These are phyloP conservation scores for Lathronympha strigana DNA, from an alignment of 2,888 invertebrate genomes.

Conservation along the genomic window DNA sequence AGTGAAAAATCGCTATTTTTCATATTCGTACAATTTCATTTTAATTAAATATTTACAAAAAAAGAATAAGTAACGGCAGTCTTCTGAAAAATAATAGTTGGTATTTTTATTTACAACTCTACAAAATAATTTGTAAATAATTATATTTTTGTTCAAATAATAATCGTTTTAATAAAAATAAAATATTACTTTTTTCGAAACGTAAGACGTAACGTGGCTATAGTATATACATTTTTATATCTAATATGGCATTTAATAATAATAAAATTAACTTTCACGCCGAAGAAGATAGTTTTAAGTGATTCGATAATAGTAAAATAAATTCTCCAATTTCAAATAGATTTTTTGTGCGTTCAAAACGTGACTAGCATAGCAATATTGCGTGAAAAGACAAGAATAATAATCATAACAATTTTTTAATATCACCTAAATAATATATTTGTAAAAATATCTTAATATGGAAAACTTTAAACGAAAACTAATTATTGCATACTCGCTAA, in stretches of 20 bases:
- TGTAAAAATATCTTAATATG: constrained; percentile 39
- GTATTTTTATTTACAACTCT: constrained; percentile 71
- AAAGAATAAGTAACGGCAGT: constrained; percentile 75
- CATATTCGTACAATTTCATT: constrained; percentile 52
- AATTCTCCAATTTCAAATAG: constrained; percentile 58
- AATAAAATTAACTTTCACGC: constrained; percentile 62
- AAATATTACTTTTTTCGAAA: constrained; percentile 62
- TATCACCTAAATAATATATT: constrained; percentile 39
- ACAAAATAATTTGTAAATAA: constrained; percentile 76
- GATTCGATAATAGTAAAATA: constrained; percentile 44
- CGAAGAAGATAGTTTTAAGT: constrained; percentile 49
- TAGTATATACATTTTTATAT: constrained; percentile 74
- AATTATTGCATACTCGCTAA: constrained; percentile 70
- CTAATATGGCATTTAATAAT: constrained; percentile 80
- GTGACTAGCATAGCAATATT: constrained; percentile 84
- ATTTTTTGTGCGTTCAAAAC: constrained; percentile 79
- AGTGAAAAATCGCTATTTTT: constrained; percentile 81
- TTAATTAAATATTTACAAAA: constrained; percentile 63
- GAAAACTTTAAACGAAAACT: constrained; percentile 68
- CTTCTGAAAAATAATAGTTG: constrained; percentile 74
- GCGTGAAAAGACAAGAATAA: constrained; percentile 64
- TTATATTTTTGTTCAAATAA: constrained; percentile 63
- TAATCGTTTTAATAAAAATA: constrained; percentile 58
- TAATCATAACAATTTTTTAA: constrained; percentile 40
- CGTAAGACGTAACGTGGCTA: constrained; percentile 69